A percentile compares a stretch with the other conserved stretches of the same genome.
phyloP scores from a whole-genome alignment of 2,113 vertebrate species.

The Bos javanicus region DNA sequence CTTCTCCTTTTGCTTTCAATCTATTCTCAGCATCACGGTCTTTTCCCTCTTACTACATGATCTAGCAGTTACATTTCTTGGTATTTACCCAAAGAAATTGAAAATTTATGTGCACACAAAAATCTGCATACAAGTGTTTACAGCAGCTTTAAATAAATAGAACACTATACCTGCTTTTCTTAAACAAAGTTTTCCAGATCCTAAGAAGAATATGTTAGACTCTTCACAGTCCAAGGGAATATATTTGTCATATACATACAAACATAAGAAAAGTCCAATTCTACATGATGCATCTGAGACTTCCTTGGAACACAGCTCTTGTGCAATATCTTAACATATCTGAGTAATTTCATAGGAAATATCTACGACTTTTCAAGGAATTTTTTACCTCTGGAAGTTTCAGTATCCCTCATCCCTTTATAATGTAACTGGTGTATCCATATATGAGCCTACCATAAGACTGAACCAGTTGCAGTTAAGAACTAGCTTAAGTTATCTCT shows the following conservation, averaged over 20 bases:
- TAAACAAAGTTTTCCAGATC: not conserved
- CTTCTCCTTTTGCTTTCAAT: not conserved
- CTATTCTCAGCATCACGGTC: not conserved
- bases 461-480: not conserved
- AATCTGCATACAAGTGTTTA: not conserved
- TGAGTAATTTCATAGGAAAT: not conserved
- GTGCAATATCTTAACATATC: not conserved
- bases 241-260: not conserved
- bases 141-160: not conserved
- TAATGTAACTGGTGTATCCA: not conserved
- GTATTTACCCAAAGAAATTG: not conserved
- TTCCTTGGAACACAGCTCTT: not conserved
- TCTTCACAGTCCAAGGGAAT: not conserved
- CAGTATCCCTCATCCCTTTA: not conserved
- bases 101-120: not conserved
- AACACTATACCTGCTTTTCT: not conserved
- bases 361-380: not conserved
- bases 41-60: not conserved
- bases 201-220: not conserved
- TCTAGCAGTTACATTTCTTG: not conserved
- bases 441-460: not conserved
- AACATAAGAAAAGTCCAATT: not conserved
- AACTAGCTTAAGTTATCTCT: not conserved
- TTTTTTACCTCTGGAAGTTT: not conserved
- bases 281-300: not conserved